These are phyloP conservation scores for Tineola bisselliella DNA, from an alignment of 2,888 invertebrate genomes.

Conservation along the genomic window DNA sequence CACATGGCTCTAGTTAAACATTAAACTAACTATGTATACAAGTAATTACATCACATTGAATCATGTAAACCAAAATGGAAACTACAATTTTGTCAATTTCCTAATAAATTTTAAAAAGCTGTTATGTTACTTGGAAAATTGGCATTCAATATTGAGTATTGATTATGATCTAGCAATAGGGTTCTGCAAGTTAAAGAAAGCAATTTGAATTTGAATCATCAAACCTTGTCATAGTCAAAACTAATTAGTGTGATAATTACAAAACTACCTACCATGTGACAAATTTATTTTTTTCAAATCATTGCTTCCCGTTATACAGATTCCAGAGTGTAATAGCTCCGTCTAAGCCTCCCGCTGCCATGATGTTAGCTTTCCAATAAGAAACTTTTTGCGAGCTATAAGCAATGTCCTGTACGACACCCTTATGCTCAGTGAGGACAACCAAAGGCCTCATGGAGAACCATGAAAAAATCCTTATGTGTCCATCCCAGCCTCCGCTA, in stretches of 20 bases:
- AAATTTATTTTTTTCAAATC: constrained; percentile 24
- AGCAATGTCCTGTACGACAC: constrained; percentile 75
- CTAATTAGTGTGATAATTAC: neutral
- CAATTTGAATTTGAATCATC: too few species aligned
- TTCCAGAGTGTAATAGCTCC: constrained; percentile 83
- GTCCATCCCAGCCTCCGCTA: constrained; percentile 81
- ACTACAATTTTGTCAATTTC: too few species aligned
- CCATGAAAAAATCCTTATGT: constrained; percentile 80
- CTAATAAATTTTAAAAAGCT: too few species aligned
- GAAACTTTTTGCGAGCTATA: constrained; percentile 74
- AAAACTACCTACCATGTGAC: constrained; percentile 10
- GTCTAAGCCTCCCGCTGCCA: constrained; percentile 81
- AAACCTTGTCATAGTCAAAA: too few species aligned
- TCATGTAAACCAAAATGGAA: too few species aligned
- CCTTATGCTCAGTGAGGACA: constrained; percentile 77
- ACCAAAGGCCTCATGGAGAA: constrained; percentile 77
- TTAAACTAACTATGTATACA: too few species aligned
- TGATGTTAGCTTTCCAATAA: constrained; percentile 77
- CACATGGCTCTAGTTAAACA: too few species aligned
- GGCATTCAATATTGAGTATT: too few species aligned
- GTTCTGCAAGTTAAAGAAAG: too few species aligned
- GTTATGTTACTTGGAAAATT: too few species aligned
- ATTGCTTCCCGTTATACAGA: constrained; percentile 71
- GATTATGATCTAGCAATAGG: too few species aligned
- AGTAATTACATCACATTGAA: too few species aligned